A percentile compares a stretch with the other conserved stretches of the same genome.
phyloP scores from a whole-genome alignment of 1,140 invertebrate genomes.

The Onthophagus taurus region DNA sequence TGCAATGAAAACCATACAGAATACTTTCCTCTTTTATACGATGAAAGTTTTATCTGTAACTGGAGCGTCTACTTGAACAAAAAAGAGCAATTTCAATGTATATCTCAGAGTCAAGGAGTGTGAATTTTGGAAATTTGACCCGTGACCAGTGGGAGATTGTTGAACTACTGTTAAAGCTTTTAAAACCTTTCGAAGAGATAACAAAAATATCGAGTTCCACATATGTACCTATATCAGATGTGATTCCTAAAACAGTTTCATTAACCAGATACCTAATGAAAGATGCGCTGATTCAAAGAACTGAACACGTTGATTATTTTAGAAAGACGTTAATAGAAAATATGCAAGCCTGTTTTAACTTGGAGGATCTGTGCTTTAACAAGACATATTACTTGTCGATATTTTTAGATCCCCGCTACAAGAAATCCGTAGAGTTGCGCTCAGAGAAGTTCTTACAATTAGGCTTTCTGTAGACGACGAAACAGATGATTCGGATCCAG shows the following conservation, averaged over 20 bases:
- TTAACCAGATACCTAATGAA: conserved; percentile 8
- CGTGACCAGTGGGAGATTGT: conserved; percentile 12
- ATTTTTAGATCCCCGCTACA: background rate
- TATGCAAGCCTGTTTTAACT: background rate
- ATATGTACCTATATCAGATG: conserved; percentile 14
- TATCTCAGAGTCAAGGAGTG: conserved; percentile 6
- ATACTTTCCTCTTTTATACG: no score
- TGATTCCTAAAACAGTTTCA: conserved; percentile 14
- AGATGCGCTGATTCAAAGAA: conserved; percentile 1
- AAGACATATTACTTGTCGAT: background rate
- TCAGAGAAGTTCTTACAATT: conserved; percentile 1
- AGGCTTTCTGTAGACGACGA: conserved; percentile 1
- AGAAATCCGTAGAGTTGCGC: conserved; percentile 1
- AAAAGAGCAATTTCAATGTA: conserved; percentile 13
- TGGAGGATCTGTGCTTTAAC: background rate
- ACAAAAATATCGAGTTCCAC: conserved; percentile 17
- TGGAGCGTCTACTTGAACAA: conserved; percentile 15
- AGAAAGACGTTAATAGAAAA: conserved; percentile 3
- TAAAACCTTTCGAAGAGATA: conserved; percentile 20
- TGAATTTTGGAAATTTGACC: conserved; percentile 10
- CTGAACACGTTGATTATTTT: background rate
- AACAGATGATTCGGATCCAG: conserved; percentile 1
- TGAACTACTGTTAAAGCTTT: conserved; percentile 11
- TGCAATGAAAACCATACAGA: no score
- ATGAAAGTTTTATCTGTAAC: background rate